Base-by-base conservation (phyloP, 2,888 invertebrate species). In the Trissonchulus sp. region DNA sequence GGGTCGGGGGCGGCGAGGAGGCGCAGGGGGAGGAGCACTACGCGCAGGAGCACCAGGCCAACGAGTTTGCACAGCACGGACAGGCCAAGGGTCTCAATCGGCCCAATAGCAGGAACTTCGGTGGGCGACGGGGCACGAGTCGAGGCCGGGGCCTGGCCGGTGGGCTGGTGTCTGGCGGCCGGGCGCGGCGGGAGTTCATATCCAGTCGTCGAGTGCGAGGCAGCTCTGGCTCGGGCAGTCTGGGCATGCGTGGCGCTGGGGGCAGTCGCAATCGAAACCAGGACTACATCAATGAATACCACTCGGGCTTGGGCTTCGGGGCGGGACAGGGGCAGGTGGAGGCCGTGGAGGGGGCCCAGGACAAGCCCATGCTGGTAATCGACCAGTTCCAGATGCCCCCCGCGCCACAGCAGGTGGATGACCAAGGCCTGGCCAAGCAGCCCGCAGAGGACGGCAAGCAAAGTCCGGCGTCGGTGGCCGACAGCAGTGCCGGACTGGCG, bases 151-250 rank as follows among this genome's bases (percentile, higher is more conserved):
- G 74, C 74, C 48, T 48, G 48, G 8, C 8, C 48, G 48, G 48
- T 15, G 48, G 48, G 8, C 23, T 48, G 8, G 48, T 23, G 8
- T 8, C 48, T 23, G 8, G 48, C 8, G 48, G 48, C 23, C 48
- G 48, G 8, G 30, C 23, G 60, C n/a, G 48, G 72, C 34, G 79
- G 71, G 28, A 75, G 75, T 30, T 35, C 31, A 31, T 60, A 8
- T 69, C 81, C 85, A 72, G 79, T 85, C 73, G 82, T 83, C 48
- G 82, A 84, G 18, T 80, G 82, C 79, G 86, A 78, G 80, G 85
- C 78, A 31, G 1, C 15, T 28, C 60, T 23, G 18, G 65, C 37
- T n/a, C 71, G 71, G 31, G 31, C 36, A 72, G 71, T 37, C 23
- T 15, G 8, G 48, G 48, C 8, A 48, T 23, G 8, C 48, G 48